Percentiles rank a stretch among this genome's conserved stretches.
Conservation (phyloP, 2,888 invertebrate species). For the Drosophila neoperkinsi region DNA sequence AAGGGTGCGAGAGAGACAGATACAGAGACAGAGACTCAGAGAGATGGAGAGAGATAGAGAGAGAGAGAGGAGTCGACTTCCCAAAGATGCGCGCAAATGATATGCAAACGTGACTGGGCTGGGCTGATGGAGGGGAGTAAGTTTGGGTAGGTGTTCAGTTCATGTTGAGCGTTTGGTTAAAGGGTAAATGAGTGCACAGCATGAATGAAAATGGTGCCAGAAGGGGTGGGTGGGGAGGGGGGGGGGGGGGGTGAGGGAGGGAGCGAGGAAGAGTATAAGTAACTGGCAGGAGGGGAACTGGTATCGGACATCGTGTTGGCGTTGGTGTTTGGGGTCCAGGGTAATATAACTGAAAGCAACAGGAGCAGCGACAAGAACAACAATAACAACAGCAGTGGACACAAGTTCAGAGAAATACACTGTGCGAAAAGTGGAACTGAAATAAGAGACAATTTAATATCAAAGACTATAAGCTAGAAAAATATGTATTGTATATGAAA, state of each 20-base stretch:
- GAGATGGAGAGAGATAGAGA: not conserved
- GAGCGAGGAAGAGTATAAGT: not conserved
- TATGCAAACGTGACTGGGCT: constrained; percentile 65
- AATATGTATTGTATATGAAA: not conserved
- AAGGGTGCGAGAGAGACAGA: constrained; percentile 39
- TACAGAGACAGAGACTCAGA: not conserved
- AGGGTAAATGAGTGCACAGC: constrained; percentile 78
- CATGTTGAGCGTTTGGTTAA: constrained; percentile 72
- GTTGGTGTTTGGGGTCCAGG: constrained; percentile 30
- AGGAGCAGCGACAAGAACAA: constrained; percentile 22
- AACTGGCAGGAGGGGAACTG: not conserved
- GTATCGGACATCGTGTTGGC: constrained; percentile 4
- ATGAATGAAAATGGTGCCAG: constrained; percentile 57
- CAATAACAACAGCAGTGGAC: constrained; percentile 5
- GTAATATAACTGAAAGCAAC: constrained; percentile 59
- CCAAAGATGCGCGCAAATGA: constrained; percentile 79
- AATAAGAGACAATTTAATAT: constrained; percentile 1
- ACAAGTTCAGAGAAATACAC: constrained; percentile 41
- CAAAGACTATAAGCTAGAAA: not conserved
- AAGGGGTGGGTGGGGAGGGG: not conserved
- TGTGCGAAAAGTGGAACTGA: constrained; percentile 35
- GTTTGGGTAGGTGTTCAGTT: constrained; percentile 5
- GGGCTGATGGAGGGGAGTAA: not conserved
- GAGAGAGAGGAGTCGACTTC: constrained; percentile 8
- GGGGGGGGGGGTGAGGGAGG: not conserved